Base-by-base conservation (phyloP, 2,888 invertebrate species). In the Sclerodermus sp. region DNA sequence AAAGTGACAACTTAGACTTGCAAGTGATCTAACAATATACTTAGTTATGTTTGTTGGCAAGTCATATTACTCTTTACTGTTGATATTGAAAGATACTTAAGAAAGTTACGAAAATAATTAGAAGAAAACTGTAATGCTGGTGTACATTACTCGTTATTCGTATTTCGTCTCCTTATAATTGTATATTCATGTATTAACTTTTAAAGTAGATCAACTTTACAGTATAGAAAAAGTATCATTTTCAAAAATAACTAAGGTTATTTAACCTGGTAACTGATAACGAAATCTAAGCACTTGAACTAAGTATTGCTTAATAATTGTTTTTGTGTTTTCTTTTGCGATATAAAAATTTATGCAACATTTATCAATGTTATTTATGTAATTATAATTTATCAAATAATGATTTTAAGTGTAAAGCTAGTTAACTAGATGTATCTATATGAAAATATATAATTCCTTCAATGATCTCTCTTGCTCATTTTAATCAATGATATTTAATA, bases 131-230 rank as follows among this genome's bases (percentile, higher is more conserved):
- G 58, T 56, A 64, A 61, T 57, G 55, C 46, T 47, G 44, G 29
- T 66, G 58, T 64, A 67, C 47, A 66, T 64, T 64, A 44, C 51
- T 58, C 54, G 55, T 62, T 62, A 57, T 57, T 62, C 52, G 41
- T 57, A 53, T 63, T 60, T 46, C 55, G 55, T 62, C 57, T 53
- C 54, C 43, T 60, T 52, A 47, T 47, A 50, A 43, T 64, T 31
- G 36, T 44, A 50, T 50, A 40, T 47, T 49, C 23, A 37, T 57
- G 43, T 45, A 55, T 36, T 17, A 39, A 47, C 15, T 34, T 49
- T 46, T 13, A 40, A 13, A 42, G n/a, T 41, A 57, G 18, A 5
- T 23, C 23, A 5, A 23, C 8, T 23, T 12, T 23, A 8, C 30
- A 23, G 8, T 8, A 23, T 23, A 23, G 23, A 23, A 23, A 23